Base-by-base conservation (phyloP, 2,888 invertebrate genomes). In the Agonopterix heracliana region DNA sequence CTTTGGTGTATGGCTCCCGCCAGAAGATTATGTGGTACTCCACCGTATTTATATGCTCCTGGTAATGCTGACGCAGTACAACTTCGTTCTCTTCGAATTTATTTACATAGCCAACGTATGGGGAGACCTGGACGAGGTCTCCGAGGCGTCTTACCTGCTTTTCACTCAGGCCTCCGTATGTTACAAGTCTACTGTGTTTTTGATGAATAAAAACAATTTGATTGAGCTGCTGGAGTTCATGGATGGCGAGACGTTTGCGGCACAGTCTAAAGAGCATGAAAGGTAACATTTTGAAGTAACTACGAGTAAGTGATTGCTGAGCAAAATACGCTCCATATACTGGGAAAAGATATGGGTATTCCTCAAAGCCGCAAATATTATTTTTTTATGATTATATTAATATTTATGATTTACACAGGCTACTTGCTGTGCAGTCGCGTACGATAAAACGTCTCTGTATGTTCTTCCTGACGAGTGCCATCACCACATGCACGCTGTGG, bases 161-260 rank as follows among this genome's bases (percentile, higher is more conserved):
- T 85, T 86, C 53, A 82, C 87, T 0, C 81, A 83, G 51, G 82
- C 81, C 0, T 80, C 81, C 0, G 60, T 82, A 1, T 86, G 83
- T 48, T 79, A 78, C 40, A 87, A 87, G 54, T 64, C 70, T 0
- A 79, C 81, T 0, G 73, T 73, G 11, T 81, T 83, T 47, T 54
- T 81, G 44, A 35, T 71, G 0, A 74, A 78, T 47, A 75, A 76
- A 54, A 63, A 61, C 0, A 71, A 65, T 49, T 54, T 86, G 10
- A 50, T 56, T 1, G 36, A 59, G 0, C 50, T 85, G 9, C 44
- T 84, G 11, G 58, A 59, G 3, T 66, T 67, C 1, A 82, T 84
- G 78, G 65, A 70, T 10, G 59, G 60, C 5, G 66, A 73, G 0
- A 60, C 65, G 3, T 83, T 85, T 60, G 51, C 58, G 14, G 56